These are phyloP conservation scores for Hemiprocne comata DNA, from an alignment of 2,113 vertebrate species.

Conservation along the genomic window DNA sequence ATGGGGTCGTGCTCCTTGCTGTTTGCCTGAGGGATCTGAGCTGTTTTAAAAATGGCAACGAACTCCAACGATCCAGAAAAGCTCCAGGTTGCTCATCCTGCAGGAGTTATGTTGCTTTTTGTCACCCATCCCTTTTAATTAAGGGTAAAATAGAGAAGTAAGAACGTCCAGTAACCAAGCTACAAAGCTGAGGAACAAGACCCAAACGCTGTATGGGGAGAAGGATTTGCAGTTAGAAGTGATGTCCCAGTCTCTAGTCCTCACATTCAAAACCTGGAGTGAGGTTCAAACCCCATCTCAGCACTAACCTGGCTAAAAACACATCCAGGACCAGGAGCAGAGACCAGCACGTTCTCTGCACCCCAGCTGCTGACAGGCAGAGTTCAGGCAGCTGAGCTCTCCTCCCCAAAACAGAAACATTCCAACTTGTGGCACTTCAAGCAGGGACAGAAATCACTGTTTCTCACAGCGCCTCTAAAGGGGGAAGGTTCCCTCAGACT, in stretches of 20 bases:
- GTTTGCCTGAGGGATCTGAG: background rate
- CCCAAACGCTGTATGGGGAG: background rate
- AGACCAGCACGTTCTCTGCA: fast-evolving
- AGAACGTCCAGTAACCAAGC: fast-evolving
- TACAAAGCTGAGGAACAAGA: background rate
- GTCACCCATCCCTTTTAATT: background rate
- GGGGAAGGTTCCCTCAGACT: background rate
- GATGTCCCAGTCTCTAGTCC: background rate
- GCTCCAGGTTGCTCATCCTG: background rate
- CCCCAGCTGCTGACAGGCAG: background rate
- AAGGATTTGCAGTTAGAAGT: background rate
- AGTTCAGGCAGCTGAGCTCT: background rate
- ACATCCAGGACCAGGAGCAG: background rate
- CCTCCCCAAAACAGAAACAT: background rate
- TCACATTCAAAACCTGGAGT: background rate
- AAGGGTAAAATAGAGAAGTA: background rate
- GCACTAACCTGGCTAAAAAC: fast-evolving
- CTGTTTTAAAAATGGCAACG: background rate
- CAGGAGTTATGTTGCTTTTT: background rate
- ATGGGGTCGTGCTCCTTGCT: fast-evolving
- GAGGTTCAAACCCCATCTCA: background rate
- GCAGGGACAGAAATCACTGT: background rate
- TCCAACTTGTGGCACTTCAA: background rate
- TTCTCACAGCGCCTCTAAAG: background rate
- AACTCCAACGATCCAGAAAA: background rate